Conservation (phyloP, 2,113 vertebrate genomes). For the Chionis minor region DNA sequence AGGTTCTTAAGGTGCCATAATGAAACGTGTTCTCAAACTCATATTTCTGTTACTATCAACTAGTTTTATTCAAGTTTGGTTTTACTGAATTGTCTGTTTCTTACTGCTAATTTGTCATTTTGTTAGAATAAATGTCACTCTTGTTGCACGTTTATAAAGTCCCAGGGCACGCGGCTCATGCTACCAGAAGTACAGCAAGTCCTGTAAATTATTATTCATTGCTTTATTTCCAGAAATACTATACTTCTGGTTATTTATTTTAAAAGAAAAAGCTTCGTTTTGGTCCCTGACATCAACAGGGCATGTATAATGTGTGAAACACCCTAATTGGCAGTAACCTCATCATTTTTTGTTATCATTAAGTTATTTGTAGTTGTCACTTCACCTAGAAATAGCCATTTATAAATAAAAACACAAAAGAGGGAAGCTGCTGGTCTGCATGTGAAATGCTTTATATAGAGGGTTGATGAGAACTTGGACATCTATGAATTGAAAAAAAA, state of each 20-base stretch:
- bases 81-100: not conserved
- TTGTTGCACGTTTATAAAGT: not conserved
- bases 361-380: not conserved
- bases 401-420: not conserved
- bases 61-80: not conserved
- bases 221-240: not conserved
- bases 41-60: not conserved
- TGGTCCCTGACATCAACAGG: not conserved
- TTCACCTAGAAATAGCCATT: not conserved
- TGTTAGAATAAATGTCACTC: not conserved
- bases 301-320: not conserved
- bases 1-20: not conserved
- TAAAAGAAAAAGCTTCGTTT: not conserved
- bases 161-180: rapidly evolving
- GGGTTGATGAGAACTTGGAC: not conserved
- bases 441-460: not conserved
- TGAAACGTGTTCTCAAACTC: not conserved
- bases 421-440: not conserved
- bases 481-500: not conserved
- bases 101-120: not conserved
- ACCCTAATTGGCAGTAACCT: not conserved
- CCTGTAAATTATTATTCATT: not conserved
- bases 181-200: not conserved
- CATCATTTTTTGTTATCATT: not conserved
- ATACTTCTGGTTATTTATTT: not conserved